These are phyloP conservation scores for Gallinago undulata DNA, from an alignment of 2,113 vertebrate genomes.

Conservation along the genomic window DNA sequence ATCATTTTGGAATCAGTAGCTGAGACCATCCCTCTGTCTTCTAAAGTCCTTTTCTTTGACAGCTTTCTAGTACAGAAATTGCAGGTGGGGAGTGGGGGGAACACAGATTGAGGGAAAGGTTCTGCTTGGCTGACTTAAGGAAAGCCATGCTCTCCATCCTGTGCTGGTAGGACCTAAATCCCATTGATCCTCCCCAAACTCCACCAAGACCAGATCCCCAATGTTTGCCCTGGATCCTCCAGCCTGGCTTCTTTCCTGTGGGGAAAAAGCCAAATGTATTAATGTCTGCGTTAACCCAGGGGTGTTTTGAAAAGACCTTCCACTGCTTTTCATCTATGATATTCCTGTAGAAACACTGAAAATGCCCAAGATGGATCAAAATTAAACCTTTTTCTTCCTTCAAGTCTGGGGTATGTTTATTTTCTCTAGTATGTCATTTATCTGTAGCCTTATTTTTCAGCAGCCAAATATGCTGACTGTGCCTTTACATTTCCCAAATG, in stretches of 20 bases:
- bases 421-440: constrained; percentile 7
- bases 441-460: constrained; percentile 2
- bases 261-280: not conserved
- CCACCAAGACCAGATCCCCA: not conserved
- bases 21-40: not conserved
- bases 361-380: not conserved
- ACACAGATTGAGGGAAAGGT: not conserved
- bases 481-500: not conserved
- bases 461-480: constrained; percentile 22
- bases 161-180: not conserved
- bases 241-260: not conserved
- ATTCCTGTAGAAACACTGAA: not conserved
- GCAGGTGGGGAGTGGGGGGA: not conserved
- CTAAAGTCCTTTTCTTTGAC: not conserved
- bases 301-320: not conserved
- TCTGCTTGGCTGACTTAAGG: rapidly evolving
- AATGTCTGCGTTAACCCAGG: not conserved
- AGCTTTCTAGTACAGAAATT: not conserved
- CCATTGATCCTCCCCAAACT: not conserved
- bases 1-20: not conserved
- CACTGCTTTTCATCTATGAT: rapidly evolving
- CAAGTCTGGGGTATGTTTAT: not conserved
- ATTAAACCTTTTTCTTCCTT: not conserved
- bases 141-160: not conserved
- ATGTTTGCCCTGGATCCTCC: not conserved